These are phyloP conservation scores for Centropus bengalensis DNA, from an alignment of 2,113 vertebrate species.

Conservation along the genomic window DNA sequence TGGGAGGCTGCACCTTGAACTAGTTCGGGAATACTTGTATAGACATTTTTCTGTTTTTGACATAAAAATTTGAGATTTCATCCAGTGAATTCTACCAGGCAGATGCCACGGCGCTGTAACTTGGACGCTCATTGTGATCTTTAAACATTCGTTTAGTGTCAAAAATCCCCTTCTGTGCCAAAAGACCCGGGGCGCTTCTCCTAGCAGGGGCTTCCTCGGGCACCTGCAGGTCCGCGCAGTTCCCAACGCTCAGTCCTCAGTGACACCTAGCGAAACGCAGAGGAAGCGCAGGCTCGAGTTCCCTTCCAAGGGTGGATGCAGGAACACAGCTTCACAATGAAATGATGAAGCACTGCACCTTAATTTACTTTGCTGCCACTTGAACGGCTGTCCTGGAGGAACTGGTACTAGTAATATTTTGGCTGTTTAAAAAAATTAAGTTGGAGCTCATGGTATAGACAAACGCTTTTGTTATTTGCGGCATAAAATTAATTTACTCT, in stretches of 20 bases:
- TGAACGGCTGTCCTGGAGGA: background rate
- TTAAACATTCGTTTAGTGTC: background rate
- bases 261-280: slow-evolving; percentile 72
- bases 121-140: background rate
- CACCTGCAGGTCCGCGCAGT: fast-evolving
- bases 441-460: background rate
- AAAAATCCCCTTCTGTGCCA: background rate
- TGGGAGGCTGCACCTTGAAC: background rate
- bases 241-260: slow-evolving; percentile 46
- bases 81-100: background rate
- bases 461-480: background rate
- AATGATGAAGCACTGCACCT: fast-evolving
- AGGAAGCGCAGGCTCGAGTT: background rate
- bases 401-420: background rate
- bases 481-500: background rate
- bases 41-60: background rate
- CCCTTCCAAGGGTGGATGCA: background rate
- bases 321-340: fast-evolving
- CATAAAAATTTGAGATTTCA: background rate
- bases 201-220: background rate
- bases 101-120: background rate
- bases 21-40: background rate
- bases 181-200: background rate
- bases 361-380: background rate
- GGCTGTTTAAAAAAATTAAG: background rate